These are phyloP conservation scores for Gonatopus flavifemur DNA, from an alignment of 1,140 invertebrate species.

Conservation along the genomic window DNA sequence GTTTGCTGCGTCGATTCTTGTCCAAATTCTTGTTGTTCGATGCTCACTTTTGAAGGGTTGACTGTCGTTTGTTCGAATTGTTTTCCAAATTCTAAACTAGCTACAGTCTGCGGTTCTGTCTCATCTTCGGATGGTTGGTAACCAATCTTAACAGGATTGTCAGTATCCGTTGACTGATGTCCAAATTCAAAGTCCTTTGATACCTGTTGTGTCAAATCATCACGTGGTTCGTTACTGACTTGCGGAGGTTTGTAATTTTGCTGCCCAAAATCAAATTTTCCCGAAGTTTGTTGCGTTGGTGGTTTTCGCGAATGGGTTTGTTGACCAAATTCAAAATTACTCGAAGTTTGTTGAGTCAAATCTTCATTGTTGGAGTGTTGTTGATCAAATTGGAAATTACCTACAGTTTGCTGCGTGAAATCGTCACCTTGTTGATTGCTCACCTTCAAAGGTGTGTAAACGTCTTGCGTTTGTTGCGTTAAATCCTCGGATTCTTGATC, in stretches of 20 bases:
- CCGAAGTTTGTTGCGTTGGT: conserved; percentile 1
- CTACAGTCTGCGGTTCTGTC: too few species aligned
- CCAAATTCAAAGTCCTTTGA: conserved; percentile 14
- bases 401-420: conserved; percentile 6
- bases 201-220: conserved; percentile 24
- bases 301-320: conserved; percentile 5
- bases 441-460: conserved; percentile 18
- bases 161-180: conserved; percentile 11
- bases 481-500: conserved; percentile 5
- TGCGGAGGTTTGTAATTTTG: conserved; percentile 12
- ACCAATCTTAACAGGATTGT: too few species aligned
- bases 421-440: conserved; percentile 7
- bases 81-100: too few species aligned
- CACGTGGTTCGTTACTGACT: background rate
- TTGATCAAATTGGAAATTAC: conserved; percentile 14
- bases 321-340: conserved; percentile 16
- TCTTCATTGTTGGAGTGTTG: conserved; percentile 2
- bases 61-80: too few species aligned
- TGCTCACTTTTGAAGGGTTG: too few species aligned
- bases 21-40: too few species aligned
- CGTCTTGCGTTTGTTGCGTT: conserved; percentile 10
- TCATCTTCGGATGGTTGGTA: too few species aligned
- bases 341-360: conserved; percentile 5
- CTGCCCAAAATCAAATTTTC: conserved; percentile 1
- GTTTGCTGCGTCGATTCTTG: too few species aligned